A percentile compares a stretch with the other conserved stretches of the same genome.
Evolutionary conservation across 1,140 invertebrate species (phyloP).

Genomic region (Charaxes varanes): DNA sequence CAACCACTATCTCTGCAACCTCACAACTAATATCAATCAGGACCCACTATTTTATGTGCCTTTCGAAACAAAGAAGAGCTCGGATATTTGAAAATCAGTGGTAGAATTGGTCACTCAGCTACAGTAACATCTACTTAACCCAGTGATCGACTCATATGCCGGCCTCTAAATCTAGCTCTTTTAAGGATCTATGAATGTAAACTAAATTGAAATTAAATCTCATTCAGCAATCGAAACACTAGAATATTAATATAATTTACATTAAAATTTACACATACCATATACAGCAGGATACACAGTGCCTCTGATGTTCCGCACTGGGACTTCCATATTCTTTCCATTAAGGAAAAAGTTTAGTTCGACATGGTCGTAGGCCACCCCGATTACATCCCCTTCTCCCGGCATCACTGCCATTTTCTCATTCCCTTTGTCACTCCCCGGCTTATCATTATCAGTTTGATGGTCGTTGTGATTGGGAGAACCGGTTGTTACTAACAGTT

Average conservation of each 20-base stretch:
- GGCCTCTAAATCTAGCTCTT: too few species aligned
- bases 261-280: slow-evolving; percentile 77
- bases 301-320: slow-evolving; percentile 92
- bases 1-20: too few species aligned
- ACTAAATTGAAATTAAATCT: too few species aligned
- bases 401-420: slow-evolving; percentile 57
- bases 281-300: slow-evolving; percentile 95
- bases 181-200: too few species aligned
- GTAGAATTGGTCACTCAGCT: too few species aligned
- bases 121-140: too few species aligned
- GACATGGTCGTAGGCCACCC: slow-evolving; percentile 96
- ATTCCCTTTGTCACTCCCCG: slow-evolving; percentile 33
- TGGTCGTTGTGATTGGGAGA: slow-evolving; percentile 35
- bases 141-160: too few species aligned
- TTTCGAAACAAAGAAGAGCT: too few species aligned
- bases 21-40: too few species aligned
- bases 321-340: slow-evolving; percentile 89
- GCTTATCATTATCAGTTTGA: slow-evolving; percentile 38
- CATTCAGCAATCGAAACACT: background rate
- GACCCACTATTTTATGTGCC: too few species aligned
- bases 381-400: slow-evolving; percentile 96
- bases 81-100: too few species aligned
- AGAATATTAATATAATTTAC: background rate
- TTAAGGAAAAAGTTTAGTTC: slow-evolving; percentile 97
- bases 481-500: slow-evolving; percentile 53